Conservation (phyloP, 2,797 vertebrate genomes). For the Sebastes hubbsi region DNA sequence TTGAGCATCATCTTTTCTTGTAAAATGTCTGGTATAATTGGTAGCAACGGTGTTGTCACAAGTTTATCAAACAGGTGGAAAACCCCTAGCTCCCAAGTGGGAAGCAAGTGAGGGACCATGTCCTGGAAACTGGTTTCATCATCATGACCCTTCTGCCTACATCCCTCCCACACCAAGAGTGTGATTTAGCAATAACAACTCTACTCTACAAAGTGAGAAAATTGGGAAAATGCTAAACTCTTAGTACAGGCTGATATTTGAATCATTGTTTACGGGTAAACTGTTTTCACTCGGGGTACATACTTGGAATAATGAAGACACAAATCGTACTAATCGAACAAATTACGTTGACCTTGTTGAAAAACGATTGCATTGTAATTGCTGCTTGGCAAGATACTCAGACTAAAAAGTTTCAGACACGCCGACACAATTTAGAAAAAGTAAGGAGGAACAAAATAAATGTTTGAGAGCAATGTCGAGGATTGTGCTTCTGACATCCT, state of each 20-base stretch:
- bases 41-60: no score
- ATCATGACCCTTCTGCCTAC: not conserved
- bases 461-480: conserved; percentile 7
- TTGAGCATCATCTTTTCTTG: no score
- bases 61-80: no score
- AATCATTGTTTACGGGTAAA: not conserved
- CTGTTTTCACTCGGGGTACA: not conserved
- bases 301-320: not conserved
- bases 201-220: not conserved
- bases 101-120: not conserved
- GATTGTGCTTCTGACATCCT: conserved; percentile 2
- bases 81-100: not conserved
- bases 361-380: not conserved
- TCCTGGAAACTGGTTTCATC: not conserved
- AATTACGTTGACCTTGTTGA: not conserved
- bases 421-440: not conserved
- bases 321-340: not conserved
- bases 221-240: not conserved
- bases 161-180: not conserved
- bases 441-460: not conserved
- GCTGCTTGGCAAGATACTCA: not conserved
- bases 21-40: no score
- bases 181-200: not conserved
- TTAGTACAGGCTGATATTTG: not conserved
- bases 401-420: conserved; percentile 12